Evolutionary conservation across 2,113 vertebrate genomes (phyloP).

Genomic region (Hypomesus transpacificus): DNA sequence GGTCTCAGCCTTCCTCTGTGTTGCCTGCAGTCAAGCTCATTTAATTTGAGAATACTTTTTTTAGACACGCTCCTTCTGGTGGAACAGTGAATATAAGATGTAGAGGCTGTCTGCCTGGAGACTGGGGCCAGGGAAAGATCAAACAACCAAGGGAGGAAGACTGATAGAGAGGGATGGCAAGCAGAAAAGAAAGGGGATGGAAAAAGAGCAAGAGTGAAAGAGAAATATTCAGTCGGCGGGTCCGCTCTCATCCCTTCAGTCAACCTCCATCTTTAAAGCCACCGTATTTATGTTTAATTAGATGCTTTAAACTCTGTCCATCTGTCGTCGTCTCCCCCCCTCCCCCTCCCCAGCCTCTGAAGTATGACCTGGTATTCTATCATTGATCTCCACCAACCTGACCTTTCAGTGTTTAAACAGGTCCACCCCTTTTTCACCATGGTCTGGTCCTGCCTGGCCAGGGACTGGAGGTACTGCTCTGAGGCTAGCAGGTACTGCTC

Average conservation of each 20-base stretch:
- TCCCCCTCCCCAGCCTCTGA: neutral
- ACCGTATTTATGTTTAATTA: conserved; percentile 53
- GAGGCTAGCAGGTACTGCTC: too few species aligned
- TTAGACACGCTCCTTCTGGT: conserved; percentile 44
- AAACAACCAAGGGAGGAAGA: conserved; percentile 22
- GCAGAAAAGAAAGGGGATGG: conserved; percentile 14
- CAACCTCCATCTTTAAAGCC: neutral
- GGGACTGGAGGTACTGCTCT: too few species aligned
- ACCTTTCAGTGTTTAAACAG: too few species aligned
- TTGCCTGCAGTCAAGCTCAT: conserved; percentile 47
- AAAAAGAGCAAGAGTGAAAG: conserved; percentile 11
- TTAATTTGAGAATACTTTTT: conserved; percentile 47
- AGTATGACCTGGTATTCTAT: neutral
- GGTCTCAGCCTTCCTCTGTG: conserved; percentile 9
- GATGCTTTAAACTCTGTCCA: conserved; percentile 39
- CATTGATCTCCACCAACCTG: conserved; percentile 4
- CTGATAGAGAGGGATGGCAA: conserved; percentile 4
- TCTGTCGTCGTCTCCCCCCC: neutral
- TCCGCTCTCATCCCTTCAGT: conserved; percentile 22
- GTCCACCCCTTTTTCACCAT: too few species aligned
- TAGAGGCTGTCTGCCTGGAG: conserved; percentile 34
- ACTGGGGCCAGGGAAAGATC: conserved; percentile 42
- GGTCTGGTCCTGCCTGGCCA: too few species aligned
- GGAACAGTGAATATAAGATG: conserved; percentile 52
- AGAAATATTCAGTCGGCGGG: conserved; percentile 1